phyloP scores from a whole-genome alignment of 2,797 vertebrate genomes.

The Xiphophorus birchmanni region DNA sequence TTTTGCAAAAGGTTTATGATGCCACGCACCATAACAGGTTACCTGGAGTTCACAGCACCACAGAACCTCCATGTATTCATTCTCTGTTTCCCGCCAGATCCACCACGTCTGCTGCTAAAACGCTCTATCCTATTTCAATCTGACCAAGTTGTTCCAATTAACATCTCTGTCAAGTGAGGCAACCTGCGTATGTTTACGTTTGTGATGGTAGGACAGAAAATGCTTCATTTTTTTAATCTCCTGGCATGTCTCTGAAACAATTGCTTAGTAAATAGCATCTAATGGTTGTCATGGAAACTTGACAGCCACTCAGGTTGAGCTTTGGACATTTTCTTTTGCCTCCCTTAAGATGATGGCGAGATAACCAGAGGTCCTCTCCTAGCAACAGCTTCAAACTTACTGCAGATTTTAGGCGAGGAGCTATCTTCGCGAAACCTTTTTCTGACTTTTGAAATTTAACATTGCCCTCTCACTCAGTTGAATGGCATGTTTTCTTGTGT shows the following conservation, averaged over 20 bases:
- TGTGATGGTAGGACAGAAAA: background rate
- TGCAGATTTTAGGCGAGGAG: background rate
- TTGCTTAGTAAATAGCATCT: background rate
- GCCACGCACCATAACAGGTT: background rate
- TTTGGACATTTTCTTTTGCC: background rate
- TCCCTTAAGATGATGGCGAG: background rate
- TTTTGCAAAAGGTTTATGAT: background rate
- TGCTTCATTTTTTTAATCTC: no score
- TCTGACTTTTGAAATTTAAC: background rate
- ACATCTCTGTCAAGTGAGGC: background rate
- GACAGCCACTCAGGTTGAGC: background rate
- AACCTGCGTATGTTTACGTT: background rate
- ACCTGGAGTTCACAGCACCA: background rate
- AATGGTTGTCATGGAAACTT: background rate
- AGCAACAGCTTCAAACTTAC: background rate
- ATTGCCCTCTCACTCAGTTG: background rate
- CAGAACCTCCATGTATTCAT: background rate
- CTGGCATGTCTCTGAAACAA: background rate
- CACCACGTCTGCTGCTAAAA: background rate
- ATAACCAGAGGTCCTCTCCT: background rate
- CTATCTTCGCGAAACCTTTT: background rate
- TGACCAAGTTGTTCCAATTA: background rate
- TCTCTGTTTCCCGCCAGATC: background rate
- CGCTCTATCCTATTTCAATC: background rate
- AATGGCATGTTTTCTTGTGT: background rate